These are phyloP conservation scores for Eupsilia transversa DNA, from an alignment of 2,888 invertebrate species.

Conservation along the genomic window DNA sequence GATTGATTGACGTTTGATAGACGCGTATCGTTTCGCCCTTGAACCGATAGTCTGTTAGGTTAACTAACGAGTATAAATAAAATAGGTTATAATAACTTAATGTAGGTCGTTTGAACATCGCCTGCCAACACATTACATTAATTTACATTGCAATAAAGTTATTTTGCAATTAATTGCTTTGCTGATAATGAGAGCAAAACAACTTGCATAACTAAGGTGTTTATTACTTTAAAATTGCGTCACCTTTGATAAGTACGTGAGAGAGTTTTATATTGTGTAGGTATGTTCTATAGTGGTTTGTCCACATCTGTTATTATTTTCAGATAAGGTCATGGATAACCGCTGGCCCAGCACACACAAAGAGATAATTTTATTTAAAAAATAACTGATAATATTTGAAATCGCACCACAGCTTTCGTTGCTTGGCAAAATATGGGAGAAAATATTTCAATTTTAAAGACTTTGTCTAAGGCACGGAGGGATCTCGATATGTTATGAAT, in stretches of 20 bases:
- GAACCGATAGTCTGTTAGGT: background rate
- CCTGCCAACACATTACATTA: constrained; percentile 3
- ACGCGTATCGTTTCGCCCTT: background rate
- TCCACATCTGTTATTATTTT: background rate
- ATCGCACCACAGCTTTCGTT: too few relatives aligned
- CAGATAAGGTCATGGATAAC: too few relatives aligned
- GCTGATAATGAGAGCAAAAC: background rate
- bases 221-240: background rate
- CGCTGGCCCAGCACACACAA: too few relatives aligned
- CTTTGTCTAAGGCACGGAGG: too few relatives aligned
- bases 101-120: constrained; percentile 35
- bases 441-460: too few relatives aligned
- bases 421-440: too few relatives aligned
- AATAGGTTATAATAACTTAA: constrained; percentile 30
- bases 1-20: too few relatives aligned
- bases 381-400: too few relatives aligned
- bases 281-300: background rate
- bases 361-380: too few relatives aligned
- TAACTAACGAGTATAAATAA: constrained; percentile 2
- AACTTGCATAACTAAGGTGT: background rate
- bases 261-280: background rate
- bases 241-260: background rate
- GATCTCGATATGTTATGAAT: too few relatives aligned
- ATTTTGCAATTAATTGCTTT: constrained; percentile 23
- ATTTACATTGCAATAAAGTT: constrained; percentile 28